These are phyloP conservation scores for Parnassius glacialis DNA, from an alignment of 2,888 invertebrate genomes.

Conservation along the genomic window DNA sequence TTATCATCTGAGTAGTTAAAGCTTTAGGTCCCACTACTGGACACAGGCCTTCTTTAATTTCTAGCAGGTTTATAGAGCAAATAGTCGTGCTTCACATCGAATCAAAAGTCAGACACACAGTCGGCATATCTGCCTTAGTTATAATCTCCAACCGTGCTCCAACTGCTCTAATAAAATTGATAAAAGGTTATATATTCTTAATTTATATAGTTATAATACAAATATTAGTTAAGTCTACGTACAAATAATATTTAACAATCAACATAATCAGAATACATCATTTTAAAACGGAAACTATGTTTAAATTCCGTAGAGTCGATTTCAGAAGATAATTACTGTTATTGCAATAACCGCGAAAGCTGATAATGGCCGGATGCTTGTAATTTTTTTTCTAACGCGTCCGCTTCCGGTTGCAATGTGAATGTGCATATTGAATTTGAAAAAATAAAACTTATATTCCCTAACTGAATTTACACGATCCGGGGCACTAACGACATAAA, in stretches of 20 bases:
- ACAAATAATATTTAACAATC: conserved; percentile 21
- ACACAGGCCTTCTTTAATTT: too few species aligned
- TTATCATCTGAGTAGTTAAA: too few species aligned
- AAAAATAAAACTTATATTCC: conserved; percentile 59
- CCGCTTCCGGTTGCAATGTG: conserved; percentile 67
- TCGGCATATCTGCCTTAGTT: too few species aligned
- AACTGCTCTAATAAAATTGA: too few species aligned
- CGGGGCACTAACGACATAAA: conserved; percentile 73
- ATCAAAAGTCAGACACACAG: too few species aligned
- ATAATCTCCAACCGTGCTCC: too few species aligned
- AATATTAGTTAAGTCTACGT: too few species aligned
- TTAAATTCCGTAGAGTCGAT: conserved; percentile 47
- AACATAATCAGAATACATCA: conserved; percentile 34
- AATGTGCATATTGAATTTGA: conserved; percentile 60
- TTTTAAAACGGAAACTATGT: conserved; percentile 38
- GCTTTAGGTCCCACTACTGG: too few species aligned
- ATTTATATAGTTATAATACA: too few species aligned
- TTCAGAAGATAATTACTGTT: conserved; percentile 63
- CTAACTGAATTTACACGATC: conserved; percentile 78
- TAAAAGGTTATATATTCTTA: too few species aligned
- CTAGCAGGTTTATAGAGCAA: too few species aligned
- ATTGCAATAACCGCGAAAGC: conserved; percentile 64
- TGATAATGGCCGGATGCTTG: conserved; percentile 61
- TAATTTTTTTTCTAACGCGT: conserved; percentile 76
- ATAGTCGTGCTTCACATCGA: too few species aligned